A percentile compares a stretch with the other conserved stretches of the same genome.
phyloP scores from a whole-genome alignment of 2,888 invertebrate genomes.

The Eristalis pertinax region DNA sequence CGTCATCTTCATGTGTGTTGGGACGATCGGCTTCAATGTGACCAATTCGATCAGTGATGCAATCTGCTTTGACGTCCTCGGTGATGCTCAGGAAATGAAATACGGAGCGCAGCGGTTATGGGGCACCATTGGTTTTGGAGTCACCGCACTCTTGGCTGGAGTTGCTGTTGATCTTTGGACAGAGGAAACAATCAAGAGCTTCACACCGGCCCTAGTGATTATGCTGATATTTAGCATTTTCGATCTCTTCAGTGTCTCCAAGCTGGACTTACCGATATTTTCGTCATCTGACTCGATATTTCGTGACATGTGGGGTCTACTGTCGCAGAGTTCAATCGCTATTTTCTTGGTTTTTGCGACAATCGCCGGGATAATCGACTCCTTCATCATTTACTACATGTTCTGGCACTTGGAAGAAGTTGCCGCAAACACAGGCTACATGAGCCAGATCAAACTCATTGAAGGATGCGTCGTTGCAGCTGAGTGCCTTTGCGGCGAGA shows the following conservation, averaged over 20 bases:
- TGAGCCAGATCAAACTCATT: constrained; percentile 87
- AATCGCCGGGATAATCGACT: constrained; percentile 89
- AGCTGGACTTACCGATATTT: constrained; percentile 86
- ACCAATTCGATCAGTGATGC: constrained; percentile 94
- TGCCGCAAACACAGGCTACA: constrained; percentile 84
- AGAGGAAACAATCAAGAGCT: constrained; percentile 83
- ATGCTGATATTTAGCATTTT: constrained; percentile 85
- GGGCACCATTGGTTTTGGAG: constrained; percentile 91
- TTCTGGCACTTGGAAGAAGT: constrained; percentile 93
- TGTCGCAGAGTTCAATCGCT: constrained; percentile 85
- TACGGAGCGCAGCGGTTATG: constrained; percentile 91
- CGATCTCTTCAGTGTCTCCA: constrained; percentile 86
- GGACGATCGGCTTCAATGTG: constrained; percentile 91
- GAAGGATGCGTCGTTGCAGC: constrained; percentile 91
- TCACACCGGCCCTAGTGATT: constrained; percentile 88
- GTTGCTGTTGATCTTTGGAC: constrained; percentile 87
- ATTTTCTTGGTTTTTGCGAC: constrained; percentile 88
- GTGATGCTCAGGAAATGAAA: constrained; percentile 85
- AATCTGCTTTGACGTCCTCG: constrained; percentile 93
- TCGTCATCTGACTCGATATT: constrained; percentile 87
- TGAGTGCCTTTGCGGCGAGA: constrained; percentile 90
- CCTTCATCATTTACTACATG: constrained; percentile 91
- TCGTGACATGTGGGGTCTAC: constrained; percentile 85
- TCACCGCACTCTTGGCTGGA: constrained; percentile 88
- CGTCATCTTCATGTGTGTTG: constrained; percentile 87